Evolutionary conservation across 2,797 vertebrate species (phyloP).

Genomic region (Alfaro cultratus): DNA sequence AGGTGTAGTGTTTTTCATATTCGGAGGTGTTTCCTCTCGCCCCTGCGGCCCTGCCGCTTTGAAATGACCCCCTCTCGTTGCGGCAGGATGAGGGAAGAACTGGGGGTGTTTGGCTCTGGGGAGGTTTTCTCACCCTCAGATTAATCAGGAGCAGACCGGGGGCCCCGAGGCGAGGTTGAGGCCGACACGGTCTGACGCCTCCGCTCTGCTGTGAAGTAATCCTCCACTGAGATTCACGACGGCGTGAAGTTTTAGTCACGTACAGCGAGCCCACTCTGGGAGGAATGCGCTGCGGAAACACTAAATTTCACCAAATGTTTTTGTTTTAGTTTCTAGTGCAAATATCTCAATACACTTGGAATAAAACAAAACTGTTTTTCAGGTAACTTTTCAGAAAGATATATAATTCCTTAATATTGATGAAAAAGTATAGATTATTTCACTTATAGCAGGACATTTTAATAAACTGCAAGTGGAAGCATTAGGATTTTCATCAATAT

Average conservation of each 20-base stretch:
- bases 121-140: conserved; percentile 70
- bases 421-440: too few species aligned
- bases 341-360: too few species aligned
- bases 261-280: neutral
- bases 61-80: conserved; percentile 68
- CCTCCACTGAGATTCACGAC: conserved; percentile 34
- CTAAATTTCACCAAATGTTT: neutral
- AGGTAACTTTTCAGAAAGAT: too few species aligned
- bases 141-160: conserved; percentile 79
- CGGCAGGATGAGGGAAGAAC: conserved; percentile 22
- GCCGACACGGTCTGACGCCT: conserved; percentile 67
- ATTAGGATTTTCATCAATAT: too few species aligned
- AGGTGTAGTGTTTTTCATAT: conserved; percentile 66
- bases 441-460: too few species aligned
- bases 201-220: conserved; percentile 67
- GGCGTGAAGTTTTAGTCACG: conserved; percentile 38
- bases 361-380: too few species aligned
- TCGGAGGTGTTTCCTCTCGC: conserved; percentile 31
- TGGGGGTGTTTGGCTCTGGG: conserved; percentile 56
- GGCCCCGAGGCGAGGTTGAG: conserved; percentile 67
- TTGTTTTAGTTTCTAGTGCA: too few species aligned
- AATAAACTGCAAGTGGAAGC: too few species aligned
- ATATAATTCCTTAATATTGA: too few species aligned
- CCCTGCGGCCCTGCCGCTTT: conserved; percentile 38
- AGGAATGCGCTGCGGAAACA: neutral